Evolutionary conservation across 2,888 invertebrate genomes (phyloP).

Genomic region (Microplitis manilae): DNA sequence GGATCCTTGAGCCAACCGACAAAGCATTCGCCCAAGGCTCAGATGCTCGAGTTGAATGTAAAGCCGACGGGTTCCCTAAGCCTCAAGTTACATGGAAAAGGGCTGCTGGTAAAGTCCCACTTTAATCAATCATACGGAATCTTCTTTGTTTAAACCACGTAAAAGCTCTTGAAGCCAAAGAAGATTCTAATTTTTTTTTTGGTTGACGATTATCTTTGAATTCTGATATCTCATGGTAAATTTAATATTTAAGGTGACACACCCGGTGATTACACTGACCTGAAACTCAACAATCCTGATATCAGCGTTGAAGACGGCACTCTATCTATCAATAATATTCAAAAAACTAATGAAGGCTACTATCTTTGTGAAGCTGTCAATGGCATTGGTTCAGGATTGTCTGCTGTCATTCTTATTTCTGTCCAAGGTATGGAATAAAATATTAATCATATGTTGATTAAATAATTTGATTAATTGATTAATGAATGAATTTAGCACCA

Average conservation of each 20-base stretch:
- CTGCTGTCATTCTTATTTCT: slow-evolving; percentile 93
- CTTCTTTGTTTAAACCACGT: not conserved
- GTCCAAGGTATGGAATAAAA: slow-evolving; percentile 82
- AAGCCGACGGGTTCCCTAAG: slow-evolving; percentile 96
- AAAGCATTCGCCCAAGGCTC: slow-evolving; percentile 96
- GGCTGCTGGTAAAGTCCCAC: slow-evolving; percentile 83
- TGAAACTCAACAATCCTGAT: slow-evolving; percentile 90
- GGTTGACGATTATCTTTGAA: not conserved
- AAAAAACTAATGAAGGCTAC: slow-evolving; percentile 94
- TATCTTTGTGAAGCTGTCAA: slow-evolving; percentile 97
- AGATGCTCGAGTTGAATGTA: slow-evolving; percentile 94
- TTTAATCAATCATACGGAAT: slow-evolving; percentile 26
- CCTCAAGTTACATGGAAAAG: slow-evolving; percentile 96
- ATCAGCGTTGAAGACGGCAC: slow-evolving; percentile 96
- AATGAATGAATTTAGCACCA: slow-evolving; percentile 77
- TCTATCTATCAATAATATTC: slow-evolving; percentile 89
- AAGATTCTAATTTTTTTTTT: not conserved
- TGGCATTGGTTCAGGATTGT: slow-evolving; percentile 94
- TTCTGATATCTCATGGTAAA: slow-evolving; percentile 29
- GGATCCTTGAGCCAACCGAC: slow-evolving; percentile 95
- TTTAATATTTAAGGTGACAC: slow-evolving; percentile 79
- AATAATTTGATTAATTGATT: not conserved
- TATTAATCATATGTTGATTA: slow-evolving; percentile 14
- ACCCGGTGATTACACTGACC: slow-evolving; percentile 93
- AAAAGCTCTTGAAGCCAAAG: not conserved